Evolutionary conservation across 2,888 invertebrate species (phyloP), one percentile per base, ranked within the genome.

Genomic region (Hofmannophila pseudospretella): DNA sequence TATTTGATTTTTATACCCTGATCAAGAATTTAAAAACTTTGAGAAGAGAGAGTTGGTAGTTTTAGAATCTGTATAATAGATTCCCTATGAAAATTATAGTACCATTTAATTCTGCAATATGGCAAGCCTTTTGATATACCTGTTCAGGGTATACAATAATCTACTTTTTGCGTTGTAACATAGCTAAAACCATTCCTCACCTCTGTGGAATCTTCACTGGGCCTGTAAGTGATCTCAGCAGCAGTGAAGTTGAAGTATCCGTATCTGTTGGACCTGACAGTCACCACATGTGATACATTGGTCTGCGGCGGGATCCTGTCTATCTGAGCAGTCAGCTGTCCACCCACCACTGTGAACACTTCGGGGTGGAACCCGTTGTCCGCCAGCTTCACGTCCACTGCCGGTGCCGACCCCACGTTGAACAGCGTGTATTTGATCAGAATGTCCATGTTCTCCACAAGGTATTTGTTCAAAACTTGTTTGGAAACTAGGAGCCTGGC

Each of bases 191-290:
- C n/a, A n/a, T n/a, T n/a, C n/a, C 77, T 87, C 70, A 92, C 92
- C 76, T 91, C 90, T 55, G 90, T 87, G 23, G 93, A 89, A 64
- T 96, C 96, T 81, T 97, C 97, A 44, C 92, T 91, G 30, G 93
- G 89, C 59, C 92, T 93, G 85, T 99, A 99, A 29, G 92, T 91
- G 38, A 98, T 90, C 79, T 97, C 95, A 44, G 99, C 99, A 34
- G 98, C 93, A 1, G 98, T 95, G 75, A 99, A 99, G 80, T 99
- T 99, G 88, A 97, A 98, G 74, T 96, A 96, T 19, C 99, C 99
- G 66, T 90, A 95, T 63, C 92, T 93, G 59, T 93, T 93, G 3
- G 99, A 98, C 45, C 95, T 89, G 7, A 99, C 93, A 4, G 99
- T 94, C 11, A 97, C 94, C 3, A 96, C 94, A 74, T 99, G 98